Conservation (phyloP, 2,888 invertebrate genomes). For the Leptarthrus brevirostris region DNA sequence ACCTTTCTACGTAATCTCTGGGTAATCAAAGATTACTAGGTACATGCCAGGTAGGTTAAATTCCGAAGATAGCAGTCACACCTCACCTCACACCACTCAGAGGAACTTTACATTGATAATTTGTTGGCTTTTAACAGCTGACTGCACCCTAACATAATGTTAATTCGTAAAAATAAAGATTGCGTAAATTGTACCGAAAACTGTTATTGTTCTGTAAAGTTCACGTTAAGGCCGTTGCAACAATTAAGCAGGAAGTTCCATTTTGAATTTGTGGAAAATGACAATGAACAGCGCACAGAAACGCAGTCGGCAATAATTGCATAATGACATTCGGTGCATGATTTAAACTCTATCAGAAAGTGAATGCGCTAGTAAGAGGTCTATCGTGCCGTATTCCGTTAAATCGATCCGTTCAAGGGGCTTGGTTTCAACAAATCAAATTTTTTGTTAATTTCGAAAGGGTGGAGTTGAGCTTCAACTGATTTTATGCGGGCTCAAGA, state of each 20-base stretch:
- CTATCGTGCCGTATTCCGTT: neutral
- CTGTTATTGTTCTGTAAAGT: constrained; percentile 27
- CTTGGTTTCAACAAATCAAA: neutral
- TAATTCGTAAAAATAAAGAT: neutral
- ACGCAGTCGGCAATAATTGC: constrained; percentile 22
- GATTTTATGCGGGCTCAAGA: constrained; percentile 8
- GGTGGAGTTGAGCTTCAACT: constrained; percentile 18
- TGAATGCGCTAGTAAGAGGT: constrained; percentile 16
- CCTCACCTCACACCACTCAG: no score
- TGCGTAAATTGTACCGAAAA: constrained; percentile 14
- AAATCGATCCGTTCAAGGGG: neutral
- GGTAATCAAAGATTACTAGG: no score
- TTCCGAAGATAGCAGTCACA: no score
- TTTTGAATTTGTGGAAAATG: constrained; percentile 13
- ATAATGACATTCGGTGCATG: constrained; percentile 35
- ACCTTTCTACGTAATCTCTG: no score
- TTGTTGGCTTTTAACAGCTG: neutral
- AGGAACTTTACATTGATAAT: neutral
- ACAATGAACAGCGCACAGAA: constrained; percentile 16
- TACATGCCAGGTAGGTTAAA: no score
- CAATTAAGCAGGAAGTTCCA: constrained; percentile 29
- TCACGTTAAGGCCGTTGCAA: constrained; percentile 11
- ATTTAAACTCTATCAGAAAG: constrained; percentile 23
- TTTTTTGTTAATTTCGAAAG: neutral
- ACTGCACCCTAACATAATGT: neutral